Base-by-base conservation (phyloP, 2,797 vertebrate genomes). In the Crax fasciolata region DNA sequence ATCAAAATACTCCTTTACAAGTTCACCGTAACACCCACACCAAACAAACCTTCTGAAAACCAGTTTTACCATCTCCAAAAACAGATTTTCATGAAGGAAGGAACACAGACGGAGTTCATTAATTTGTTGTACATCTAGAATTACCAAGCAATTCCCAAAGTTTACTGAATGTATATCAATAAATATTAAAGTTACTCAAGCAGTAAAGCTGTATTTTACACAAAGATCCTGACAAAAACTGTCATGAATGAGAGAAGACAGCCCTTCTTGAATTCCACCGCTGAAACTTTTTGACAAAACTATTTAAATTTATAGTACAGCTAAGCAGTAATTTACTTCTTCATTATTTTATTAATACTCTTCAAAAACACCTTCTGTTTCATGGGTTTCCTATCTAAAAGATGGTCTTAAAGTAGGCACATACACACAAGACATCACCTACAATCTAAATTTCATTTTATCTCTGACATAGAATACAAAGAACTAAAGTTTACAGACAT, bases 401-500 rank as follows among this genome's bases (percentile, higher is more conserved):
- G 8, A 35, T 4, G 19, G 46, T 18, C 43, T 54, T 70, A 48
- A 3, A 65, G 15, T 20, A 85, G 54, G 48, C 46, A 35, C 9
- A 44, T 6, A 16, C 3, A 15, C 3, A 52, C 2, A 1, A 6
- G 4, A 32, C 25, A 35, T 46, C n/a, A n/a, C n/a, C 39, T 30
- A 23, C 32, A 59, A 21, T 1, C 35, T 13, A 67, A 68, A 13
- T 10, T 13, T 27, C 44, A 21, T 48, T 49, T 67, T 35, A 67
- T 35, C 66, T 38, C 49, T 73, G 38, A 96, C 94, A 82, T 18
- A 38, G 59, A 88, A 58, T 15, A 72, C 25, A 27, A 84, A 62
- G 9, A 74, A 28, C 44, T 25, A 58, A 11, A 94, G 86, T 97
- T 95, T 88, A 94, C 95, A 98, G 96, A 93, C 35, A 41, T 28